Base-by-base conservation (phyloP, 1,140 invertebrate genomes). In the Samia ricini region DNA sequence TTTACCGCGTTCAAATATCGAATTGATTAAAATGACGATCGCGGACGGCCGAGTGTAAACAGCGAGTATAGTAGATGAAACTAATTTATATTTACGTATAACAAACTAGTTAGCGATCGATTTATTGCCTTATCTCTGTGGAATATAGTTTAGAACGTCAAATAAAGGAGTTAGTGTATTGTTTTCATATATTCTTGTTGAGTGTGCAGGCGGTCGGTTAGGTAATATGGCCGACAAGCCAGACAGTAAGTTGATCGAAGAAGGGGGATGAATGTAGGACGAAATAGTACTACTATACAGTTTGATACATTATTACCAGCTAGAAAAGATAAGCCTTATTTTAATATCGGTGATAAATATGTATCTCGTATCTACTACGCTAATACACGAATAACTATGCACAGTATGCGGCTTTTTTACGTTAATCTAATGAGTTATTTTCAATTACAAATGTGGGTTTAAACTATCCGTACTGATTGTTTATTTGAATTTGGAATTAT, bases 21-120 rank as follows among this genome's bases (percentile, higher is more conserved):
- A 80, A 85, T 85, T 88, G 84, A 85, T 86, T 82, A 79, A n/a
- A 83, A 82, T 79, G 82, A 85, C 81, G 81, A 81, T 81, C 79
- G 76, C 66, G 72, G 82, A 81, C 77, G 80, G 64, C 66, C 79
- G 72, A 81, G 67, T 83, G 79, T 86, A 86, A 88, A 86, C 79
- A 88, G 73, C 77, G 60, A 81, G 70, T 67, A 67, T 72, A 77
- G 68, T 76, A 74, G 74, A 72, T 74, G 69, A 77, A 76, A 77
- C 78, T 64, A 81, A 75, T 61, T 71, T 77, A 71, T 71, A 74
- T 73, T 67, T 78, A 64, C 56, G 65, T 68, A 70, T 77, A 60
- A 42, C 4, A 42, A 15, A 42, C 33, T 1, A 42, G 33, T 42
- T 42, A 42, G 12, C 33, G 10, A 12, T 15, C 33, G 33, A 42